Percentiles rank a stretch among this genome's conserved stretches.
phyloP scores from a whole-genome alignment of 1,140 invertebrate genomes.

The Drosophila pseudoananassae region DNA sequence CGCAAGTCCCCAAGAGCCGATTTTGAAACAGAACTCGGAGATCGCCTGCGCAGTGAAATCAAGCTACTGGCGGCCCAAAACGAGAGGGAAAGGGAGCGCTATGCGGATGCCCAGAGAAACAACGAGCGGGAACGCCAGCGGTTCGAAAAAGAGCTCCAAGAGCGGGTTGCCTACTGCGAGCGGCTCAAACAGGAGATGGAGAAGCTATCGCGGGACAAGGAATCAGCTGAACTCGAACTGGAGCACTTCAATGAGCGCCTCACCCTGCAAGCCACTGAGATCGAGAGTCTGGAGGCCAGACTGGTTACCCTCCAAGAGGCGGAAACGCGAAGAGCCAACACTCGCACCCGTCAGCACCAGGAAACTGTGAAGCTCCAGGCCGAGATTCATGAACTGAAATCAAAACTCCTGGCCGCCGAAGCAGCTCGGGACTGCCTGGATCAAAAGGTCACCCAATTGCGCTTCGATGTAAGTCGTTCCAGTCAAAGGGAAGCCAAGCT shows the following conservation, averaged over 20 bases:
- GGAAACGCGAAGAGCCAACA: constrained; percentile 67
- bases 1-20: constrained; percentile 73
- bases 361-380: constrained; percentile 70
- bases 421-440: constrained; percentile 53
- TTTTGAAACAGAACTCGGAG: constrained; percentile 84
- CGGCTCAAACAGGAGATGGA: constrained; percentile 84
- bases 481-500: constrained; percentile 74
- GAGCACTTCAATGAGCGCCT: constrained; percentile 81
- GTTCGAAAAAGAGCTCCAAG: constrained; percentile 85
- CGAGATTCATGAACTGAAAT: constrained; percentile 74
- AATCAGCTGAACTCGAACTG: constrained; percentile 67
- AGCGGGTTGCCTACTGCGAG: constrained; percentile 85
- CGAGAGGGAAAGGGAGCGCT: constrained; percentile 84
- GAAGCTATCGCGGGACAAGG: constrained; percentile 75
- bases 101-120: constrained; percentile 83
- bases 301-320: constrained; percentile 75
- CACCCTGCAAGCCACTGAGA: constrained; percentile 72
- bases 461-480: constrained; percentile 74
- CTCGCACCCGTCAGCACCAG: constrained; percentile 70
- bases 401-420: constrained; percentile 54
- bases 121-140: constrained; percentile 84
- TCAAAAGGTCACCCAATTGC: constrained; percentile 63
- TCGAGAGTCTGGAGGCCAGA: constrained; percentile 74
- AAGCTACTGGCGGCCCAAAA: constrained; percentile 85
- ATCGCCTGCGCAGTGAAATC: constrained; percentile 85